phyloP scores from a whole-genome alignment of 2,113 vertebrate species.

The Passer montanus region DNA sequence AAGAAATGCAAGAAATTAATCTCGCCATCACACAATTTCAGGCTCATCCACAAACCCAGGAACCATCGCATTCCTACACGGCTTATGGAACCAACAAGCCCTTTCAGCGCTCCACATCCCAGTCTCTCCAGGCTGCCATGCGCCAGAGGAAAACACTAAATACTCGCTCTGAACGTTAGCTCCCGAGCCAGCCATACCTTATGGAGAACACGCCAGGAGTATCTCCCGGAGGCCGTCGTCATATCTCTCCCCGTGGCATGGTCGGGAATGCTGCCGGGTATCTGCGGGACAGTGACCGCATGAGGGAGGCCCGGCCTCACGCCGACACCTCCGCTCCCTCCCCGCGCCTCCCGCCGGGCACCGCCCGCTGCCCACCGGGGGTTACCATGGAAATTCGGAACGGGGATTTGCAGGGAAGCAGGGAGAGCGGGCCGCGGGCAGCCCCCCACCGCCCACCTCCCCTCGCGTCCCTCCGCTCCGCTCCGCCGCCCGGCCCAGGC shows the following conservation, averaged over 20 bases:
- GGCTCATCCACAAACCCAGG: neutral
- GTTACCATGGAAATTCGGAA: constrained; percentile 6
- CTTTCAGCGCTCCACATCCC: neutral
- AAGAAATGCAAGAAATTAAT: neutral
- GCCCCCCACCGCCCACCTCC: neutral
- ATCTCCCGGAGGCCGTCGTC: constrained; percentile 35
- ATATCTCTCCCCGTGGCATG: constrained; percentile 53
- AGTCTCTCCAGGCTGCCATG: neutral
- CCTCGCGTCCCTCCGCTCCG: neutral
- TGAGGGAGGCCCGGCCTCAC: neutral
- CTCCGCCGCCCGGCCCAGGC: neutral
- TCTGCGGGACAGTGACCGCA: neutral
- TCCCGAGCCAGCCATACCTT: neutral
- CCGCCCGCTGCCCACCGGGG: neutral
- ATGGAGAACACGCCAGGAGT: neutral
- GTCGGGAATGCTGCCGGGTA: neutral
- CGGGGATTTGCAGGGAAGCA: neutral
- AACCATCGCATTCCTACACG: rapidly evolving
- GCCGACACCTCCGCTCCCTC: neutral
- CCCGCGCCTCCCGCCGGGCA: neutral
- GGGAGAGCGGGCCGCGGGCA: neutral
- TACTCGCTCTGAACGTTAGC: rapidly evolving
- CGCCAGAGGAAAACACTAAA: neutral
- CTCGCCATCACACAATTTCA: neutral
- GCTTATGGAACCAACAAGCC: neutral